These are phyloP conservation scores for Anagrus nilaparvatae DNA, from an alignment of 1,140 invertebrate genomes.

Conservation along the genomic window DNA sequence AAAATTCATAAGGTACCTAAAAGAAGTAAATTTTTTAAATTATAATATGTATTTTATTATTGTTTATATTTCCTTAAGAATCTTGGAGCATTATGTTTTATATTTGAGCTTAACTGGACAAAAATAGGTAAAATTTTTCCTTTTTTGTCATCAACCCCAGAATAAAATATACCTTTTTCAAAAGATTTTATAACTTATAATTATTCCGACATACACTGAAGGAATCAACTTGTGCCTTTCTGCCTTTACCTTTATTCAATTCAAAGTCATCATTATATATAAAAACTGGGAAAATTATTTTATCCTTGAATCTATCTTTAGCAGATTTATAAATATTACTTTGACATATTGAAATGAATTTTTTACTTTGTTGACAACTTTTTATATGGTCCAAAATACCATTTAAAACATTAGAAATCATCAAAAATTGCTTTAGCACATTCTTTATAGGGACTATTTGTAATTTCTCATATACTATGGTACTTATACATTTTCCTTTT, in stretches of 20 bases:
- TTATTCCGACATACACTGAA: not conserved
- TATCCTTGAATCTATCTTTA: not conserved
- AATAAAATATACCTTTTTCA: too few species aligned
- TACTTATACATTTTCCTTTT: not conserved
- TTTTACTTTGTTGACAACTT: not conserved
- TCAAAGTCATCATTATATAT: slow-evolving; percentile 23
- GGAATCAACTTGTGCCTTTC: too few species aligned
- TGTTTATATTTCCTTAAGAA: too few species aligned
- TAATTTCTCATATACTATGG: too few species aligned
- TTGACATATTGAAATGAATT: not conserved
- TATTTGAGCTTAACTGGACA: too few species aligned
- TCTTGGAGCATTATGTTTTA: too few species aligned
- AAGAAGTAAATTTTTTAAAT: not conserved
- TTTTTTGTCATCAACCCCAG: too few species aligned
- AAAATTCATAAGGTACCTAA: too few species aligned
- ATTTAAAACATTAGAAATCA: too few species aligned
- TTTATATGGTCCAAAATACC: not conserved
- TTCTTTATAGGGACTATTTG: not conserved
- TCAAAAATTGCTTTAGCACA: not conserved
- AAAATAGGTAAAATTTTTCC: too few species aligned
- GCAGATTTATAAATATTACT: slow-evolving; percentile 12
- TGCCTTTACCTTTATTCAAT: too few species aligned
- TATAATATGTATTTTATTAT: too few species aligned
- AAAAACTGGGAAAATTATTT: slow-evolving; percentile 18
- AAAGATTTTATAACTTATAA: not conserved